Conservation (phyloP, 2,797 vertebrate species). For the Anableps anableps region DNA sequence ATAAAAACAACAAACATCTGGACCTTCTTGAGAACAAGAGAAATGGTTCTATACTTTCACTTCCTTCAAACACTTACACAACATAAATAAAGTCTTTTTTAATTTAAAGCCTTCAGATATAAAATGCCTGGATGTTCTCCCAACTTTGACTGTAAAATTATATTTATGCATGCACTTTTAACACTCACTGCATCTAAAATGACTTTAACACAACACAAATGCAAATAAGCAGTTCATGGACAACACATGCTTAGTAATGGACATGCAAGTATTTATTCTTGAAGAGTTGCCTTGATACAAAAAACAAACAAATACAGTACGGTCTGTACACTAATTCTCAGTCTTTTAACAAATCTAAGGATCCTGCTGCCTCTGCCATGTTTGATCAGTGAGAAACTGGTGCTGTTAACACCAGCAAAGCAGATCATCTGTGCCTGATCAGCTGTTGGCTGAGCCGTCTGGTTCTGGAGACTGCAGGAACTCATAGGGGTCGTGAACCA, state of each 20-base stretch:
- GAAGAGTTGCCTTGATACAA: constrained; percentile 55
- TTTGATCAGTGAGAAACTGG: constrained; percentile 31
- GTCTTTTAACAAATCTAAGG: constrained; percentile 24
- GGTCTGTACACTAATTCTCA: constrained; percentile 74
- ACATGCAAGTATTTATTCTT: constrained; percentile 70
- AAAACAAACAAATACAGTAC: constrained; percentile 56
- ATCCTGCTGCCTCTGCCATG: constrained; percentile 13
- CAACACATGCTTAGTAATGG: neutral
- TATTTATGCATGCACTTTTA: no score
- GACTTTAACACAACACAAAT: neutral
- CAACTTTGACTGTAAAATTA: neutral
- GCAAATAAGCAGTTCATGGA: neutral
- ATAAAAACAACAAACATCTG: no score
- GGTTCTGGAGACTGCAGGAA: constrained; percentile 95
- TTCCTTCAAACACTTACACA: no score
- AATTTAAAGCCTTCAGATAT: neutral
- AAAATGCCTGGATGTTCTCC: neutral
- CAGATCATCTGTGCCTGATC: constrained; percentile 55
- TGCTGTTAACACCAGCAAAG: constrained; percentile 34
- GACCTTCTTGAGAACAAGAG: no score
- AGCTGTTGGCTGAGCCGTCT: constrained; percentile 80
- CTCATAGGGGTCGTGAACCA: constrained; percentile 94
- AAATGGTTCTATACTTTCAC: no score
- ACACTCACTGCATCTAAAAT: neutral
- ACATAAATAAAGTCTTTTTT: no score